phyloP scores from a whole-genome alignment of 2,888 invertebrate genomes.

The Chouioia cunea region DNA sequence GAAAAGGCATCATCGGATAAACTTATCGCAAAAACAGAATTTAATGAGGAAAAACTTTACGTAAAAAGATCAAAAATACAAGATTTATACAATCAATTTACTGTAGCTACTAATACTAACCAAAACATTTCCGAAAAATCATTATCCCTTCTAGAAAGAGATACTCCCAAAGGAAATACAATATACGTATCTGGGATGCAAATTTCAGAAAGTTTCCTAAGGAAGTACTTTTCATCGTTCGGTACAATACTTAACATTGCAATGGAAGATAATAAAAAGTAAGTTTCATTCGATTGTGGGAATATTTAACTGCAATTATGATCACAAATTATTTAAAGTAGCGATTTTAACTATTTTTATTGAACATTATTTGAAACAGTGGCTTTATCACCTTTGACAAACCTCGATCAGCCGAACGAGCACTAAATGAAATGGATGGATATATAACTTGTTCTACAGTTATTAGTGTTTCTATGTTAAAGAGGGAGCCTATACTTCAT shows the following conservation, averaged over 20 bases:
- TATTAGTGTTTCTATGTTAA: constrained; percentile 84
- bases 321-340: too few relatives aligned
- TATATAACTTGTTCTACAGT: constrained; percentile 80
- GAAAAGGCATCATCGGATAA: constrained; percentile 89
- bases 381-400: constrained; percentile 95
- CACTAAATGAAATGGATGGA: constrained; percentile 85
- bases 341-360: constrained; percentile 18
- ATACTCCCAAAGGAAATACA: constrained; percentile 83
- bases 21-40: constrained; percentile 88
- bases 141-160: constrained; percentile 71
- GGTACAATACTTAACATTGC: constrained; percentile 85
- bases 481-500: constrained; percentile 84
- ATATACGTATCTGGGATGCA: constrained; percentile 86
- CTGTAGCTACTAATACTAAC: constrained; percentile 77
- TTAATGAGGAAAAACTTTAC: constrained; percentile 76
- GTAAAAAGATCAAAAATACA: constrained; percentile 72
- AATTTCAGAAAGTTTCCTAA: constrained; percentile 83
- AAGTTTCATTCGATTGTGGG: constrained; percentile 55
- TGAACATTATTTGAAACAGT: constrained; percentile 29
- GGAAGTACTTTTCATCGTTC: constrained; percentile 80
- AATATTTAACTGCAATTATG: too few relatives aligned
- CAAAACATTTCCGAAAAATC: constrained; percentile 70
- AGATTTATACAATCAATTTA: constrained; percentile 82
- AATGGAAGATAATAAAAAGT: constrained; percentile 88
- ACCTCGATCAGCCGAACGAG: constrained; percentile 86